Evolutionary conservation across 2,797 vertebrate species (phyloP).

Genomic region (Bovichtus diacanthus): DNA sequence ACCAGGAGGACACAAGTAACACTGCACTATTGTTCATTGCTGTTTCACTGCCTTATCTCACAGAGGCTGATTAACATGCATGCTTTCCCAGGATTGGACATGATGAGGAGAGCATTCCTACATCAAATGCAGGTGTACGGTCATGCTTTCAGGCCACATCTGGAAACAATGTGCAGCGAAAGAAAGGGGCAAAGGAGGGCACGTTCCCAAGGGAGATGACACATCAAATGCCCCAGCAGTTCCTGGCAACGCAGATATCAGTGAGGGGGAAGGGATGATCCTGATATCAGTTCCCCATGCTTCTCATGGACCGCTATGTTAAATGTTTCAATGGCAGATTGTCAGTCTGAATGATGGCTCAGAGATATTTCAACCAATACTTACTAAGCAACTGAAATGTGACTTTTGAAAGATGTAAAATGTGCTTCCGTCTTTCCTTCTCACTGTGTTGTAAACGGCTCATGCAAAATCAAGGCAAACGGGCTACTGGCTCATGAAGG

Average conservation of each 20-base stretch:
- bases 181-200: conserved; percentile 40
- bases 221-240: conserved; percentile 59
- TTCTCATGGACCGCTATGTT: conserved; percentile 76
- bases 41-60: conserved; percentile 85
- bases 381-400: conserved; percentile 35
- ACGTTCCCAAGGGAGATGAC: conserved; percentile 46
- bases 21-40: conserved; percentile 78
- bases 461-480: conserved; percentile 74
- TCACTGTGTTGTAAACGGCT: conserved; percentile 52
- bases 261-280: conserved; percentile 73
- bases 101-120: conserved; percentile 50
- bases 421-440: conserved; percentile 62
- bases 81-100: conserved; percentile 42
- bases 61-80: conserved; percentile 75
- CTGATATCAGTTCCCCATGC: conserved; percentile 77
- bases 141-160: conserved; percentile 64
- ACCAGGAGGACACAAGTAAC: conserved; percentile 67
- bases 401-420: conserved; percentile 43
- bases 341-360: conserved; percentile 51
- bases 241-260: conserved; percentile 69
- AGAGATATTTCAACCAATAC: conserved; percentile 26
- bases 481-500: conserved; percentile 45
- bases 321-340: conserved; percentile 73
- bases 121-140: conserved; percentile 53
- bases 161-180: conserved; percentile 53